Base-by-base conservation (phyloP, 1,140 invertebrate species). In the Drosophila seguyi region DNA sequence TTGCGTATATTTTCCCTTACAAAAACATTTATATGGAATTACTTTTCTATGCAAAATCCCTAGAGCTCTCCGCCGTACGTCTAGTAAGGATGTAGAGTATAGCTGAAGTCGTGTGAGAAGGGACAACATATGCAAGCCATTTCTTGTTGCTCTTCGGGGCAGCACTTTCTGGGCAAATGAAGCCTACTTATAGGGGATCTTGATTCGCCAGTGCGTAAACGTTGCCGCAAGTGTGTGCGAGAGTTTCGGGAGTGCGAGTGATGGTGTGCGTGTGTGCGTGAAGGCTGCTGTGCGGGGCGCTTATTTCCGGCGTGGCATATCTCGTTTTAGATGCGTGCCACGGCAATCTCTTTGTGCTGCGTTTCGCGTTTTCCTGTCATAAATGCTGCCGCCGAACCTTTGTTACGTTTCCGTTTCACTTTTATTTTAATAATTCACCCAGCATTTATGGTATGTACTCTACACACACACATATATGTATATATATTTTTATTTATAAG, bases 391-490 rank as follows among this genome's bases (percentile, higher is more conserved):
- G 68, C 68, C 79, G 85, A 90, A 81, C 84, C 85, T 90, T 90
- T 90, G 85, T 90, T 90, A 90, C 87, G 69, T 90, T 90, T 90
- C 85, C 85, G 85, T 81, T 90, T 90, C 75, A 90, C 85, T 90
- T 90, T 90, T 90, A 90, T 90, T 90, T 90, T 90, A 90, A 90
- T 90, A 90, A 90, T 90, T 90, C 85, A 90, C 73, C 82, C 61
- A 90, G 55, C 85, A 90, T 90, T 88, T 90, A 90, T 90, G 81
- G 81, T 74, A 79, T 81, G 69, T 75, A 90, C 50, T 22, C 31
- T 53, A 34, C 50, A 36, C 73, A 75, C 77, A 81, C 68, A 86
- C 78, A 79, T 69, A 84, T 75, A n/a, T n/a, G n/a, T 72, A 84
- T 75, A 80, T 68, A 80, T 66, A 84, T 56, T 65, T 63, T 76